Conservation (phyloP, 1,140 invertebrate species). For the Maniola jurtina region DNA sequence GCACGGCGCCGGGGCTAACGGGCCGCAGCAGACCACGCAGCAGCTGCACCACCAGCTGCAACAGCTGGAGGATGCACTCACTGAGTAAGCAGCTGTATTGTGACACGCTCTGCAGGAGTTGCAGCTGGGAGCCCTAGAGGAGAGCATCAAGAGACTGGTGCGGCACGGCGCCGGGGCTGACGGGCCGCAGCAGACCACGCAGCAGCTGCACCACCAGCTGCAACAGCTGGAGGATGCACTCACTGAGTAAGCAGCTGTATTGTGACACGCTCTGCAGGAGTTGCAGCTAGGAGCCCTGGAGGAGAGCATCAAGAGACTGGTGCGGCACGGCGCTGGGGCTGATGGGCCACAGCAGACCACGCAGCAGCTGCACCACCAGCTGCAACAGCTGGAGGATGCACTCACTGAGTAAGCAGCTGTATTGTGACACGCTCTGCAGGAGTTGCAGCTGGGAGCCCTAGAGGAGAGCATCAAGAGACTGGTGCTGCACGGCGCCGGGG, state of each 20-base stretch:
- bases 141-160: conserved; percentile 74
- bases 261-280: not conserved
- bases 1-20: conserved; percentile 80
- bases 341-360: conserved; percentile 75
- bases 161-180: conserved; percentile 82
- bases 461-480: not conserved
- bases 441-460: not conserved
- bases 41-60: conserved; percentile 84
- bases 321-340: conserved; percentile 82
- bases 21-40: conserved; percentile 80
- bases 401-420: conserved; percentile 1
- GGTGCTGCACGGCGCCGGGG: conserved; percentile 81
- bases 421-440: not conserved
- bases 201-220: conserved; percentile 84
- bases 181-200: conserved; percentile 80
- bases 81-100: not conserved
- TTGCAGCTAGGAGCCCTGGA: not conserved
- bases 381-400: conserved; percentile 84
- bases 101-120: not conserved
- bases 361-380: conserved; percentile 84
- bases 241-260: not conserved
- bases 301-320: conserved; percentile 69
- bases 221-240: conserved; percentile 82
- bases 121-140: not conserved
- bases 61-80: conserved; percentile 80